Percentiles rank a stretch among this genome's conserved stretches.
phyloP scores from a whole-genome alignment of 1,140 invertebrate genomes.

The Drosophila asahinai region DNA sequence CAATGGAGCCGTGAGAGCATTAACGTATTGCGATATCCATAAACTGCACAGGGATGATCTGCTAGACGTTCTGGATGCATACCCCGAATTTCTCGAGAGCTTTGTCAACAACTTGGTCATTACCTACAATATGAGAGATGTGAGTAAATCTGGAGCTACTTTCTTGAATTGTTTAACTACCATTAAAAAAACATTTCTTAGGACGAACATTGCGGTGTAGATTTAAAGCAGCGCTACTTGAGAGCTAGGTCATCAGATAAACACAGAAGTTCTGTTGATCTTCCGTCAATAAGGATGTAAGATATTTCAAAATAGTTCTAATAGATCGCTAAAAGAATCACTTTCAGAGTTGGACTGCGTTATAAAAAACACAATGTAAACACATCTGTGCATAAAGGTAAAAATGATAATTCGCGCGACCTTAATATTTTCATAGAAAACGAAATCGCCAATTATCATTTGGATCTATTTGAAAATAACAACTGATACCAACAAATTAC shows the following conservation, averaged over 20 bases:
- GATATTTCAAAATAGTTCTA: constrained; percentile 5
- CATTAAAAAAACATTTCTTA: constrained; percentile 5
- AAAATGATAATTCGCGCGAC: constrained; percentile 49
- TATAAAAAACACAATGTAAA: constrained; percentile 58
- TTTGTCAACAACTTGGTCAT: constrained; percentile 98
- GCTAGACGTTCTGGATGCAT: constrained; percentile 98
- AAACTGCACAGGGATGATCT: constrained; percentile 98
- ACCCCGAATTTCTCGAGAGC: constrained; percentile 97
- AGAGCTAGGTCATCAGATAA: constrained; percentile 61
- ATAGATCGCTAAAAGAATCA: background rate
- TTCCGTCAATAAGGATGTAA: constrained; percentile 69
- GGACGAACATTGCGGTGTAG: constrained; percentile 73
- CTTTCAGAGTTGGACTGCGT: constrained; percentile 55
- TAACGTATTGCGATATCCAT: constrained; percentile 99
- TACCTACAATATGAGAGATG: constrained; percentile 98
- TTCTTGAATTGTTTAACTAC: no score
- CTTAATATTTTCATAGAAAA: constrained; percentile 61
- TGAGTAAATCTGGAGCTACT: constrained; percentile 86
- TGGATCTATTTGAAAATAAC: constrained; percentile 54
- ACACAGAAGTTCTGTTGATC: constrained; percentile 61
- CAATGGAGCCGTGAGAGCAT: constrained; percentile 98
- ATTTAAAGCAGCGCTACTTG: constrained; percentile 72
- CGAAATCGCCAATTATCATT: constrained; percentile 57
- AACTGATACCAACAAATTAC: constrained; percentile 16
- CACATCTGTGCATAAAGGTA: constrained; percentile 47